These are phyloP conservation scores for Syndactyla subalaris DNA, from an alignment of 2,797 vertebrate genomes.

Conservation along the genomic window DNA sequence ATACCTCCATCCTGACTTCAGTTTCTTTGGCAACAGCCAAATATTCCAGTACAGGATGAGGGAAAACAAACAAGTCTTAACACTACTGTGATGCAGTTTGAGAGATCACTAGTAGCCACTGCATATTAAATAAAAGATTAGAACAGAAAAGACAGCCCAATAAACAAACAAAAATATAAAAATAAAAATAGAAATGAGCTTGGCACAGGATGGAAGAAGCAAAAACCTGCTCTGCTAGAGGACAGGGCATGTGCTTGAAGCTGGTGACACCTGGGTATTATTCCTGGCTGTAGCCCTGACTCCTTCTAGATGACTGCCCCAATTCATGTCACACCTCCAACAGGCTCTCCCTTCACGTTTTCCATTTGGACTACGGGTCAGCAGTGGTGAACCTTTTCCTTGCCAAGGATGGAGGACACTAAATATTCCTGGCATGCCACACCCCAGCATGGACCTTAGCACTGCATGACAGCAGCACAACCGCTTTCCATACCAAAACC, in stretches of 20 bases:
- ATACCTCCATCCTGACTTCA: neutral
- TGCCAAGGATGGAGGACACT: neutral
- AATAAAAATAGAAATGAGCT: neutral
- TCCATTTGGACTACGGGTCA: neutral
- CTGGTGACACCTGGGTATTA: constrained; percentile 3
- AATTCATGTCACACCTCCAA: neutral
- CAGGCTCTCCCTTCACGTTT: neutral
- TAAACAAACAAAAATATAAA: neutral
- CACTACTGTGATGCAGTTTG: neutral
- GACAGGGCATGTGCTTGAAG: neutral
- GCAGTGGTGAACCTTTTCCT: neutral
- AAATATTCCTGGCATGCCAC: neutral
- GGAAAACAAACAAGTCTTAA: neutral
- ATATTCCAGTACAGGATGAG: neutral
- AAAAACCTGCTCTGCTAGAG: neutral
- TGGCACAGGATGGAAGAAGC: neutral
- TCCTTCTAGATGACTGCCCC: neutral
- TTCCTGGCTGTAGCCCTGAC: neutral
- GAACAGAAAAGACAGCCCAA: neutral
- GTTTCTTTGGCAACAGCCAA: neutral
- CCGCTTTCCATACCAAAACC: neutral
- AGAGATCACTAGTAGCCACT: neutral
- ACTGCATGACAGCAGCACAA: neutral
- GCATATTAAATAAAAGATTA: neutral
- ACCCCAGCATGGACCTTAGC: neutral